Conservation (phyloP, 2,888 invertebrate genomes). For the Hydriomena furcata region DNA sequence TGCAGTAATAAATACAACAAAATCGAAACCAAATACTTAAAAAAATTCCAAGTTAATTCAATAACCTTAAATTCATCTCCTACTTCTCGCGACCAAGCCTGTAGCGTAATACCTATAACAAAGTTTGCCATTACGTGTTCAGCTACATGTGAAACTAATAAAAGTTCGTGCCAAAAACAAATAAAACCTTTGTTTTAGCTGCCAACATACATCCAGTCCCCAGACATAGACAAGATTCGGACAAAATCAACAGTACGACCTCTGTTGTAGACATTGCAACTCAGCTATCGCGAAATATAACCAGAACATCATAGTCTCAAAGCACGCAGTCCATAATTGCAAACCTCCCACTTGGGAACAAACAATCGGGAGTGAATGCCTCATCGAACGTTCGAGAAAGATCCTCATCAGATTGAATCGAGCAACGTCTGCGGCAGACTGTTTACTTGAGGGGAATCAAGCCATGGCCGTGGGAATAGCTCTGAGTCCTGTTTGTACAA, state of each 20-base stretch:
- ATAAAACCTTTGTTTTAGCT: slow-evolving; percentile 5
- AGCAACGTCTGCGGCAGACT: slow-evolving; percentile 48
- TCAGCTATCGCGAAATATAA: slow-evolving; percentile 14
- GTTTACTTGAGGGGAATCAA: slow-evolving; percentile 45
- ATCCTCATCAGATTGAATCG: slow-evolving; percentile 42
- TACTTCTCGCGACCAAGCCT: too few species aligned
- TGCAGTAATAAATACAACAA: too few species aligned
- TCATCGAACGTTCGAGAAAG: slow-evolving; percentile 29
- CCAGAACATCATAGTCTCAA: slow-evolving; percentile 7
- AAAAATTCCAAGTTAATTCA: too few species aligned
- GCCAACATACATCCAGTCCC: slow-evolving; percentile 12
- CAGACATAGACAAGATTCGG: slow-evolving; percentile 16
- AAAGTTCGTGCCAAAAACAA: slow-evolving; percentile 10
- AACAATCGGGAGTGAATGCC: slow-evolving; percentile 37
- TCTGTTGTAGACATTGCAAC: slow-evolving; percentile 15
- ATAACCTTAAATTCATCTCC: too few species aligned
- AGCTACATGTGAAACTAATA: background rate
- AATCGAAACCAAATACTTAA: too few species aligned
- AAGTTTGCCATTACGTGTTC: background rate
- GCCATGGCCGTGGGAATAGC: slow-evolving; percentile 12
- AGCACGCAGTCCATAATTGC: slow-evolving; percentile 34
- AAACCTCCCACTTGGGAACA: slow-evolving; percentile 32
- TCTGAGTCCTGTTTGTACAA: slow-evolving; percentile 13
- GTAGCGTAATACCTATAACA: too few species aligned
- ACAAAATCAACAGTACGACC: slow-evolving; percentile 30